A percentile compares a stretch with the other conserved stretches of the same genome.
Evolutionary conservation across 2,797 vertebrate genomes (phyloP).

Genomic region (Staurois parvus): DNA sequence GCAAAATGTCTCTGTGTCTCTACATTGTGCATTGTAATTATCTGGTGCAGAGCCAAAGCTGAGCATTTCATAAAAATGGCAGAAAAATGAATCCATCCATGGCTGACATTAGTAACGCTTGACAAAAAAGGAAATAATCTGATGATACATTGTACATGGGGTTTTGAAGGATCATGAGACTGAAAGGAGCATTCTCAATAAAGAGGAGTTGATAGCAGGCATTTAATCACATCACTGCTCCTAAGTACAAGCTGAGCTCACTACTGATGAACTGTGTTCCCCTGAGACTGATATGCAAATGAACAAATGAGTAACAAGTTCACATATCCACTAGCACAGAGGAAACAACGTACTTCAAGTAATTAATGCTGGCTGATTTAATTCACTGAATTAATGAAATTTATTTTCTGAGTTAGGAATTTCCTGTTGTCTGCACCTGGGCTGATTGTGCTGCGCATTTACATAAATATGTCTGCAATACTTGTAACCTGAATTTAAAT

Average conservation of each 20-base stretch:
- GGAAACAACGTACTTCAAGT: constrained; percentile 49
- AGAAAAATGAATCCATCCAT: no score
- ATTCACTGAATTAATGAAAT: constrained; percentile 59
- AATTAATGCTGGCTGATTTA: constrained; percentile 59
- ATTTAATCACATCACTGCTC: constrained; percentile 18
- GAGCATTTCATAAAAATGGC: no score
- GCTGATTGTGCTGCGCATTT: constrained; percentile 35
- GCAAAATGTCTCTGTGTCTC: no score
- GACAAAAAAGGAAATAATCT: not conserved
- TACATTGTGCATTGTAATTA: no score
- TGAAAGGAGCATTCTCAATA: constrained; percentile 4
- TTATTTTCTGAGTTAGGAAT: constrained; percentile 52
- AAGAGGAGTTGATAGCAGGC: constrained; percentile 24
- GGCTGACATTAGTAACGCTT: not conserved
- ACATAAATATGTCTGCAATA: constrained; percentile 27
- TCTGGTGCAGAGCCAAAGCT: no score
- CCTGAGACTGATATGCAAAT: constrained; percentile 55
- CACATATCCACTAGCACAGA: constrained; percentile 41
- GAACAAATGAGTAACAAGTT: constrained; percentile 55
- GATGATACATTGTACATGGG: not conserved
- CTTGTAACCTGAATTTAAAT: constrained; percentile 21
- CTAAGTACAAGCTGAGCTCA: constrained; percentile 30
- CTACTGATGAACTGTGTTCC: constrained; percentile 47
- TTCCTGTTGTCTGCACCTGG: constrained; percentile 57
- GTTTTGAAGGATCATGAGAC: not conserved